These are phyloP conservation scores for Hetaerina titia DNA, from an alignment of 2,888 invertebrate species.

Conservation along the genomic window DNA sequence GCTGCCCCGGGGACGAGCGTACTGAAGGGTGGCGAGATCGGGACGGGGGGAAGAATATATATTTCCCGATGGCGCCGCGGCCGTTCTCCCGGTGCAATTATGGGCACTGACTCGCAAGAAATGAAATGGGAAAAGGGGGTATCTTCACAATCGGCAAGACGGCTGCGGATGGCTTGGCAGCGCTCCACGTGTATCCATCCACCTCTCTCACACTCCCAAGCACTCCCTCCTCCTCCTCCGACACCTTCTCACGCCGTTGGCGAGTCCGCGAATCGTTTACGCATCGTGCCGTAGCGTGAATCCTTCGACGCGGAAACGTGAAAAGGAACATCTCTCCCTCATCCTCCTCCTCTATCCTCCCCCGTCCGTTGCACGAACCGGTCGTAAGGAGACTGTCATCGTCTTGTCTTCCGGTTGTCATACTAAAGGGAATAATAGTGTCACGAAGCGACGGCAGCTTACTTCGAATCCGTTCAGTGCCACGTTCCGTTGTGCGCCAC, in stretches of 20 bases:
- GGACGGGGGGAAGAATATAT: neutral
- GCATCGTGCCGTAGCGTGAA: neutral
- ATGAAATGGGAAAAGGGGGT: conserved; percentile 12
- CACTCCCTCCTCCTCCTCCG: neutral
- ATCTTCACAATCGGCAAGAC: neutral
- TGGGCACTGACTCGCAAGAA: conserved; percentile 27
- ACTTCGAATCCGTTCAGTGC: neutral
- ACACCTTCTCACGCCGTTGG: neutral
- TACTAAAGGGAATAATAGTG: neutral
- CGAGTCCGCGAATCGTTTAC: neutral
- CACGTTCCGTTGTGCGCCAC: neutral
- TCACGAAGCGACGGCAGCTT: neutral
- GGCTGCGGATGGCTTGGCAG: neutral
- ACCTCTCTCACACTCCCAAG: neutral
- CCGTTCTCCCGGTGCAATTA: neutral
- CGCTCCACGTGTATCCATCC: neutral
- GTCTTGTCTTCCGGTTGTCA: conserved; percentile 22
- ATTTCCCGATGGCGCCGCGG: neutral
- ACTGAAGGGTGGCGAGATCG: neutral
- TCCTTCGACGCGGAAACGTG: conserved; percentile 27
- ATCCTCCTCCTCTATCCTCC: neutral
- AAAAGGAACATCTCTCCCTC: neutral
- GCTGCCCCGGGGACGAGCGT: neutral
- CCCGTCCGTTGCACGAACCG: neutral
- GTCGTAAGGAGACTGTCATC: neutral